phyloP scores from a whole-genome alignment of 2,888 invertebrate species.

The Perizoma affinitatum region DNA sequence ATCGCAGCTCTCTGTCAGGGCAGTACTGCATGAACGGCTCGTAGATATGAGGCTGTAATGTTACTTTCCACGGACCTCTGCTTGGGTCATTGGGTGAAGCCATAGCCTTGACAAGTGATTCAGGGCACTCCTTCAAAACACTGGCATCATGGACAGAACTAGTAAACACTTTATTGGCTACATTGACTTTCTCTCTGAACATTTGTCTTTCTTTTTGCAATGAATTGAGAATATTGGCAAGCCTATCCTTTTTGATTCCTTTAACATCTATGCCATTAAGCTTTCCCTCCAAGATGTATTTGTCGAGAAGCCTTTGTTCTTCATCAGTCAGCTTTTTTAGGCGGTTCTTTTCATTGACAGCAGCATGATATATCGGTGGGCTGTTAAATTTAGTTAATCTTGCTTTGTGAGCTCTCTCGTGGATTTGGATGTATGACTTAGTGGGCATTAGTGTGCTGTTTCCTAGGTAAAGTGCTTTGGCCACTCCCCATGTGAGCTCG shows the following conservation, averaged over 20 bases:
- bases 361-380: constrained; percentile 87
- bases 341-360: constrained; percentile 82
- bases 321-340: constrained; percentile 80
- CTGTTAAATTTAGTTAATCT: constrained; percentile 90
- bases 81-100: constrained; percentile 85
- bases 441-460: constrained; percentile 92
- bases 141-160: constrained; percentile 87
- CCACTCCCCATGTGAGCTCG: constrained; percentile 93
- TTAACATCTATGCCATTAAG: constrained; percentile 91
- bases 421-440: constrained; percentile 90
- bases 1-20: constrained; percentile 89
- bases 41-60: constrained; percentile 89
- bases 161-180: constrained; percentile 86
- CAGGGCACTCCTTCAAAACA: constrained; percentile 89
- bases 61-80: constrained; percentile 93
- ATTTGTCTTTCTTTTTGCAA: constrained; percentile 82
- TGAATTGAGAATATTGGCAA: constrained; percentile 76
- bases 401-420: constrained; percentile 90
- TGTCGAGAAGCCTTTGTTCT: constrained; percentile 88
- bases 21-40: constrained; percentile 93
- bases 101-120: constrained; percentile 86
- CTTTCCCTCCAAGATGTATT: constrained; percentile 92
- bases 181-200: constrained; percentile 87
- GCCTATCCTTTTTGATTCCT: constrained; percentile 74
- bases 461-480: constrained; percentile 92